phyloP scores from a whole-genome alignment of 2,113 vertebrate genomes.

The Piprites chloris region DNA sequence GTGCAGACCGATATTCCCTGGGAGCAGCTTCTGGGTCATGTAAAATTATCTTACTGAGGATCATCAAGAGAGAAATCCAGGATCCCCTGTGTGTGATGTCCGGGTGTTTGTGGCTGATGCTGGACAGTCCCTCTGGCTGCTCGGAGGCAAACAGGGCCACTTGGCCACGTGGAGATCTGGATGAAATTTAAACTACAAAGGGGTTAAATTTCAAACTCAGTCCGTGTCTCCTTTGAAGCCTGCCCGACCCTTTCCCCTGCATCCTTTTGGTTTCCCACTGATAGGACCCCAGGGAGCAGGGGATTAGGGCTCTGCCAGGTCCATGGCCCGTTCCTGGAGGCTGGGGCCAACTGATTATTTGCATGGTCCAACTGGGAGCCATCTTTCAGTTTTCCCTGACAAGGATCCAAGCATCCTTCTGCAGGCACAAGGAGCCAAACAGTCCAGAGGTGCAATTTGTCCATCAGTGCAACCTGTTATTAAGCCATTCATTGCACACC shows the following conservation, averaged over 20 bases:
- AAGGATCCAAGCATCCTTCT: slow-evolving; percentile 14
- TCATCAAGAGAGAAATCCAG: background rate
- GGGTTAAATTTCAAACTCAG: slow-evolving; percentile 48
- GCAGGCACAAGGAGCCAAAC: background rate
- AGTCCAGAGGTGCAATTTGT: background rate
- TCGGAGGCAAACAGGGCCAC: background rate
- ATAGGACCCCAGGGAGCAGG: slow-evolving; percentile 18
- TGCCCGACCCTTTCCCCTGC: background rate
- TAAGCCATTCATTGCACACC: background rate
- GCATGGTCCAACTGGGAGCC: slow-evolving; percentile 28
- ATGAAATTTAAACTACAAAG: slow-evolving; percentile 38
- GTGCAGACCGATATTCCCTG: background rate
- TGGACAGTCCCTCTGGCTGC: background rate
- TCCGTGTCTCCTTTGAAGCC: slow-evolving; percentile 30
- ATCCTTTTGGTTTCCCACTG: background rate
- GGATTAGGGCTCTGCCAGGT: background rate
- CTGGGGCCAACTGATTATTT: background rate
- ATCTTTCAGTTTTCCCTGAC: slow-evolving; percentile 62
- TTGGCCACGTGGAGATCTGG: background rate
- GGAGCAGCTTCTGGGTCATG: background rate
- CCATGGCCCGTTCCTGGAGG: background rate
- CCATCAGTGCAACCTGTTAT: background rate
- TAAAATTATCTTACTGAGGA: background rate
- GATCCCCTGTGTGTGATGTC: rapidly evolving
- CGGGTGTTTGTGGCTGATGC: background rate